These are phyloP conservation scores for Ochotona princeps DNA, from an alignment of 2,113 vertebrate species.

Conservation along the genomic window DNA sequence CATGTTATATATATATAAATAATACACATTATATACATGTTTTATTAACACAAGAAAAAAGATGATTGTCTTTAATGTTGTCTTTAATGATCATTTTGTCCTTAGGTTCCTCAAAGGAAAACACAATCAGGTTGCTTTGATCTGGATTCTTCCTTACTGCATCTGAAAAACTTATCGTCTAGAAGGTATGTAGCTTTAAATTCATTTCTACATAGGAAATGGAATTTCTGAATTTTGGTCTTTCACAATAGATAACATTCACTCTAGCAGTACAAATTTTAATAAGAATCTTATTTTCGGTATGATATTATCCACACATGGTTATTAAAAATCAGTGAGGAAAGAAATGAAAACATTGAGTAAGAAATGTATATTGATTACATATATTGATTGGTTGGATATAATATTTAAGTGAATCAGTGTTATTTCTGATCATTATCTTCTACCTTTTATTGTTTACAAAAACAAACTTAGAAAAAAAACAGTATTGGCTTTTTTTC, in stretches of 20 bases:
- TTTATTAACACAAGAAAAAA: constrained; percentile 41
- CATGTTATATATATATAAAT: no score
- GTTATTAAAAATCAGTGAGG: neutral
- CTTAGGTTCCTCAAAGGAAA: constrained; percentile 98
- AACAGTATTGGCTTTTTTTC: neutral
- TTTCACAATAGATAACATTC: neutral
- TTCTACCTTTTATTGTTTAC: neutral
- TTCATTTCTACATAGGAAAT: neutral
- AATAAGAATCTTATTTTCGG: constrained; percentile 20
- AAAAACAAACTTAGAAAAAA: neutral
- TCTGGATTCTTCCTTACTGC: constrained; percentile 93
- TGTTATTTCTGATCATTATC: constrained; percentile 17
- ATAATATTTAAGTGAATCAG: neutral
- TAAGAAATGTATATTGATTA: neutral
- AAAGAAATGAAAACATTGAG: neutral
- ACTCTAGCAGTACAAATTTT: constrained; percentile 16
- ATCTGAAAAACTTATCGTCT: constrained; percentile 92
- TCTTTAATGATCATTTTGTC: constrained; percentile 62
- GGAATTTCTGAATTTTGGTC: neutral
- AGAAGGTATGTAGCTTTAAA: constrained; percentile 88
- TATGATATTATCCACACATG: neutral
- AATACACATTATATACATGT: constrained; percentile 19
- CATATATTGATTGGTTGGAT: neutral
- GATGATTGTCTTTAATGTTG: neutral
- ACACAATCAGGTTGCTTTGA: constrained; percentile 97